phyloP scores from a whole-genome alignment of 2,888 invertebrate genomes.

The Eupithecia subumbrata region DNA sequence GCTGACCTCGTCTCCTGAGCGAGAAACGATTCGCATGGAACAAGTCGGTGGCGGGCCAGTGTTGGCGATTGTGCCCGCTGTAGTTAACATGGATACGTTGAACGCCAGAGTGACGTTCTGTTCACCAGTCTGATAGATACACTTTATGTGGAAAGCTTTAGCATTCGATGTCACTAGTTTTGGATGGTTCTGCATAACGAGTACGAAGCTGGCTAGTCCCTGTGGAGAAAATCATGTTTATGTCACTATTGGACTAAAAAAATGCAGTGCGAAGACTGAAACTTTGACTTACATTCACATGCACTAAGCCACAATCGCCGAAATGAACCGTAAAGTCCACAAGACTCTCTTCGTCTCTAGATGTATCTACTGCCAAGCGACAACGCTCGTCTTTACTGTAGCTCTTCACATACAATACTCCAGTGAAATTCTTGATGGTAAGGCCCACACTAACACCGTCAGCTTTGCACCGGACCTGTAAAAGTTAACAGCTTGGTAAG shows the following conservation, averaged over 20 bases:
- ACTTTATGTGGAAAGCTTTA: conserved; percentile 97
- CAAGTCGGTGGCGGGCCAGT: conserved; percentile 97
- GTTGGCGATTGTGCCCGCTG: conserved; percentile 97
- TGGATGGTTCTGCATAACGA: conserved; percentile 98
- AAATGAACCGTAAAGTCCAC: conserved; percentile 95
- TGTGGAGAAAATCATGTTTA: conserved; percentile 59
- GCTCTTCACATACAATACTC: conserved; percentile 96
- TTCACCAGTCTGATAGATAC: conserved; percentile 96
- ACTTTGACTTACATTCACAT: conserved; percentile 88
- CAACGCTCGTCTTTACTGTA: conserved; percentile 97
- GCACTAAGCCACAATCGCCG: conserved; percentile 95
- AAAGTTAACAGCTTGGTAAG: conserved; percentile 8
- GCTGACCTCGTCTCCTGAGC: conserved; percentile 93
- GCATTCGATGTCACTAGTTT: conserved; percentile 97
- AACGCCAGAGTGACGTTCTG: conserved; percentile 96
- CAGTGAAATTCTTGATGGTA: conserved; percentile 92
- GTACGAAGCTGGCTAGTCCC: conserved; percentile 96
- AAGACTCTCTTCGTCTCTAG: conserved; percentile 87
- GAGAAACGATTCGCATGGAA: conserved; percentile 95
- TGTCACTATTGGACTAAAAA: not conserved
- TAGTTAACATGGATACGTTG: conserved; percentile 97
- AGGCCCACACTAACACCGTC: conserved; percentile 95
- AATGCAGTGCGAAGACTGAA: not conserved
- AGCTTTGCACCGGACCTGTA: conserved; percentile 92
- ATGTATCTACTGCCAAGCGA: conserved; percentile 90